Base-by-base conservation (phyloP, 2,113 vertebrate species). In the Mixornis gularis region DNA sequence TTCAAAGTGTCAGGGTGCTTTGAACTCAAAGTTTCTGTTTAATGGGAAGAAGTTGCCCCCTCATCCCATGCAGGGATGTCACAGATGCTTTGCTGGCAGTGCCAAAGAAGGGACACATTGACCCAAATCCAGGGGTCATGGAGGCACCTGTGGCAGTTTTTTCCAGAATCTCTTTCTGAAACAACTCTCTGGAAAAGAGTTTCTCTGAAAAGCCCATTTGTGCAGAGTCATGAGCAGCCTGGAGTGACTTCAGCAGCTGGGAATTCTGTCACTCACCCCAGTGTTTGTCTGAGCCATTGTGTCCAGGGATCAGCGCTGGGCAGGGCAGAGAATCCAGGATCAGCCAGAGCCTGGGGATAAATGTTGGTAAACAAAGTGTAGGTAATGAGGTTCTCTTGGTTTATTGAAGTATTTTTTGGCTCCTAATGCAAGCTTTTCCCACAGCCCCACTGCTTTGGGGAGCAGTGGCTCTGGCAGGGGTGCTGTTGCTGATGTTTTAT, bases 211-310 rank as follows among this genome's bases (percentile, higher is more conserved):
- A 73, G 79, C 21, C 32, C 24, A 7, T 95, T 96, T 94, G 85
- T 95, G 93, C 83, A 52, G 83, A 93, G 95, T 90, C 81, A 93
- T 20, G 77, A 87, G 59, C 85, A 86, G 91, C 85, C 89, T 11
- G 16, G 79, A 77, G 64, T 97, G 90, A 95, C 68, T 95, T 96
- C 95, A 96, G 52, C 85, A 91, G 92, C 85, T 93, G 95, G 87
- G 95, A 94, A 95, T 96, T 66, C 79, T 76, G 89, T 72, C 63
- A 24, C 76, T 96, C 80, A 85, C 64, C 79, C 49, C 68, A 17
- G 73, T 95, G 90, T 95, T 96, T 89, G 84, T 76, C 51, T 83
- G 72, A 95, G 64, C 94, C 64, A 49, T 96, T 91, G 70, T 69
- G 48, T 58, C 48, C 62, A 76, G 63, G 41, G 89, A 26, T 62